A percentile compares a stretch with the other conserved stretches of the same genome.
Conservation (phyloP, 2,888 invertebrate genomes). For the Melieria crassipennis region DNA sequence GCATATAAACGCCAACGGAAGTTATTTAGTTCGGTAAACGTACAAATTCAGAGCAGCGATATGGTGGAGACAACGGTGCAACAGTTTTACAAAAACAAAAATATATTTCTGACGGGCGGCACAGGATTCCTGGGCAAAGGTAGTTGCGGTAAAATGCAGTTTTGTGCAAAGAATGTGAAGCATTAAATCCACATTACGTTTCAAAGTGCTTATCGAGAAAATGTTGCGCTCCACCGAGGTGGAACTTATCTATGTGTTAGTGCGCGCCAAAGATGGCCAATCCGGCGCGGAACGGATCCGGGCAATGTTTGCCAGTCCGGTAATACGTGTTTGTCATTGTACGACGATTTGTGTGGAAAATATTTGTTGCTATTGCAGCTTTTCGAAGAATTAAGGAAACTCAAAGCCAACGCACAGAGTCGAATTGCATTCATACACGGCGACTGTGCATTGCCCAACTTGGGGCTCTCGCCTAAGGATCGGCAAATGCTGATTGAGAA, state of each 20-base stretch:
- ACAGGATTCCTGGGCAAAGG: slow-evolving; percentile 18
- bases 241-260: slow-evolving; percentile 17
- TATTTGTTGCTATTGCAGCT: not conserved
- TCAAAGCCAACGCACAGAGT: not conserved
- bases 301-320: slow-evolving; percentile 1
- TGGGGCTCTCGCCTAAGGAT: slow-evolving; percentile 63
- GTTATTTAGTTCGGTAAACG: no score
- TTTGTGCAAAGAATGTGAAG: not conserved
- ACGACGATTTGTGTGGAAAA: no score
- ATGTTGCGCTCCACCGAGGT: slow-evolving; percentile 27
- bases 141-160: not conserved
- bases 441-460: slow-evolving; percentile 59
- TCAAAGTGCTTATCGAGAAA: slow-evolving; percentile 24
- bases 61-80: not conserved
- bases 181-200: not conserved
- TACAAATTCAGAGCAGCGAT: no score
- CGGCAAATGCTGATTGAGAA: slow-evolving; percentile 53
- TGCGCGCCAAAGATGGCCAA: slow-evolving; percentile 11
- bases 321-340: not conserved
- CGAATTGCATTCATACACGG: slow-evolving; percentile 56
- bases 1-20: no score
- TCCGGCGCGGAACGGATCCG: not conserved
- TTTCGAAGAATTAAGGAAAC: slow-evolving; percentile 1
- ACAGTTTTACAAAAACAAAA: slow-evolving; percentile 13
- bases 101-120: slow-evolving; percentile 17